Evolutionary conservation across 1,140 invertebrate genomes (phyloP), one percentile per base, ranked within the genome.

Genomic region (Halesus radiatus): DNA sequence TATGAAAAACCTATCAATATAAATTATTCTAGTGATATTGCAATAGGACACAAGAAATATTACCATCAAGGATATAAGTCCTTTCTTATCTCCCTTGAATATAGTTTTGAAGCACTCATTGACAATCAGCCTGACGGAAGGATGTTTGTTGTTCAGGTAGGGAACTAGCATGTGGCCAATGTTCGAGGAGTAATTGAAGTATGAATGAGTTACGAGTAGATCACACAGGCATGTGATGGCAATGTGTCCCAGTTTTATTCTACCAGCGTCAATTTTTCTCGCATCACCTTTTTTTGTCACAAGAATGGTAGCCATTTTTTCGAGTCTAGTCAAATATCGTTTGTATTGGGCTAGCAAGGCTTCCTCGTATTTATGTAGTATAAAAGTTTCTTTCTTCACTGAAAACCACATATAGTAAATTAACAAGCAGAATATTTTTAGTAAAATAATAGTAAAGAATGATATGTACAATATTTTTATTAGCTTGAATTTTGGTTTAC

Each of bases 161-260:
- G 96, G 95, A 15, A 98, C 92, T 4, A 99, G 84, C 68, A 95
- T 92, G 84, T 95, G 94, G 5, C 95, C 94, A 76, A 99, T 94
- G 87, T 99, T 98, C 50, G 91, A 91, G 0, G 95, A 92, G 90
- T 94, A 99, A 89, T 99, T 99, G 87, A 99, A 99, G 87, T 98
- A 94, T 0, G 96, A 95, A 89, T 97, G 94, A 1, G 92, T 89
- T 0, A 92, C 88, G 13, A 99, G 86, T 80, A 99, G 85, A 72
- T 95, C 92, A 84, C 94, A 94, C 89, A 99, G 90, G 85, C 96
- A 96, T 60, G 92, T 92, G 13, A 98, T 86, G 0, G 94, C 93
- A 3, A 98, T 85, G 77, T 93, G 90, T 5, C 91, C 94, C 53
- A 96, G 85, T 85, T 90, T 88, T 0, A 90, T 84, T 82, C 92